Percentiles rank a stretch among this genome's conserved stretches.
phyloP scores from a whole-genome alignment of 2,113 vertebrate species.

The Sisor rabdophorus region DNA sequence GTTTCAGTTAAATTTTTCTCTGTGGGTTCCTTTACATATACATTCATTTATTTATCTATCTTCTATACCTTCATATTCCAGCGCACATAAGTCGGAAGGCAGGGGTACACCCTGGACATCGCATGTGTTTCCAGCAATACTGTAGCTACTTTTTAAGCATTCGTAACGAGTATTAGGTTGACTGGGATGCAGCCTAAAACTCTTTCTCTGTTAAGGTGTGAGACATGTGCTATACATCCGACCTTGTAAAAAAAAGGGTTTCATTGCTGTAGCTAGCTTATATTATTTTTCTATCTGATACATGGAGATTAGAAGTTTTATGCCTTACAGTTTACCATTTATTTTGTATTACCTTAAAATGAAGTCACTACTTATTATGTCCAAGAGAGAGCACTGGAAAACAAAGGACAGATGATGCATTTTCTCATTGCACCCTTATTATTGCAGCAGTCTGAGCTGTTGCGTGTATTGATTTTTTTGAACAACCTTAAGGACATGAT shows the following conservation, averaged over 20 bases:
- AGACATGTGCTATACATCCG: no score
- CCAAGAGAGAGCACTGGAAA: conserved; percentile 12
- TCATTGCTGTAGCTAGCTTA: background rate
- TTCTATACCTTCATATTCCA: no score
- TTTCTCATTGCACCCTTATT: conserved; percentile 11
- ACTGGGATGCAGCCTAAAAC: background rate
- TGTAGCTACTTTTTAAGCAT: background rate
- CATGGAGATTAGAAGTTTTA: background rate
- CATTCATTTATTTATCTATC: no score
- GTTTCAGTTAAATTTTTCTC: background rate
- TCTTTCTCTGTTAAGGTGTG: background rate
- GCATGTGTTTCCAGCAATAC: no score
- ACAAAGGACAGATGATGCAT: background rate
- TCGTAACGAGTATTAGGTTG: background rate
- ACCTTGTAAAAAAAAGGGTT: no score
- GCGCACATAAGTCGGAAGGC: no score
- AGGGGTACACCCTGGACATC: no score
- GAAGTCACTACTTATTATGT: no score
- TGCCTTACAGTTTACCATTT: background rate
- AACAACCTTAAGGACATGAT: conserved; percentile 17
- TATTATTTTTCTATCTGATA: background rate
- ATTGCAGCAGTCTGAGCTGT: conserved; percentile 4
- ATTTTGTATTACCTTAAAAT: no score
- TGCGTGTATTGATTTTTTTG: conserved; percentile 24
- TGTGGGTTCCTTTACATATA: background rate